Evolutionary conservation across 2,797 vertebrate genomes (phyloP).

Genomic region (Clarias fuscus): DNA sequence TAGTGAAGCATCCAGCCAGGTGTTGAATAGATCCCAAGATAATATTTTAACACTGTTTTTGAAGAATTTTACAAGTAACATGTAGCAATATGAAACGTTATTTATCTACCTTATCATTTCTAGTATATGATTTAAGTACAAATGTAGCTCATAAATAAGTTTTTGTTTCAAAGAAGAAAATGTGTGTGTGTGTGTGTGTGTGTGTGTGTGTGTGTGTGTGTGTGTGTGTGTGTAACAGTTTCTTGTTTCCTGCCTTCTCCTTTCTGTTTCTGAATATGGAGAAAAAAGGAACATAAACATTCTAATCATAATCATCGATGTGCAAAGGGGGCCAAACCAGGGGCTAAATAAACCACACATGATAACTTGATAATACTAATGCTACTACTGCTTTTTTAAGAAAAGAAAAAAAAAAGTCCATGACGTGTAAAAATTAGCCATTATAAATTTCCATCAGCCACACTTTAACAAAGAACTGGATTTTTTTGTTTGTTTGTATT

Average conservation of each 20-base stretch:
- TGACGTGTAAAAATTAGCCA: not conserved
- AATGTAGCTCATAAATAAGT: not conserved
- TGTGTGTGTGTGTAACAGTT: slow-evolving; percentile 13
- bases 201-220: not conserved
- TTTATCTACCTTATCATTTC: not conserved
- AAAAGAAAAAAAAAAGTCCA: not conserved
- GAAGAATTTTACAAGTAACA: not conserved
- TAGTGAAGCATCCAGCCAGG: slow-evolving; percentile 19
- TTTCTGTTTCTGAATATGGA: slow-evolving; percentile 22
- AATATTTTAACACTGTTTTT: not conserved
- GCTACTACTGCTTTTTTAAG: not conserved
- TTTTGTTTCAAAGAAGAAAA: not conserved
- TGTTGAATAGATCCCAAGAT: not conserved
- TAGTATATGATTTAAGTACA: not conserved
- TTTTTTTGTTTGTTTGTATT: not conserved
- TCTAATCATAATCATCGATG: slow-evolving; percentile 22
- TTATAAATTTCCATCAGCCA: not conserved
- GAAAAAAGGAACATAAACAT: slow-evolving; percentile 27
- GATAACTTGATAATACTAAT: not conserved
- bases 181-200: slow-evolving; percentile 10
- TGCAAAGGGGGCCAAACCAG: not conserved
- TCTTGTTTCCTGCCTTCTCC: slow-evolving; percentile 10
- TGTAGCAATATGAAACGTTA: not conserved
- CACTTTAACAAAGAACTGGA: not conserved
- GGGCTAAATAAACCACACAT: not conserved